Base-by-base conservation (phyloP, 2,888 invertebrate genomes). In the Orthosia cruda region DNA sequence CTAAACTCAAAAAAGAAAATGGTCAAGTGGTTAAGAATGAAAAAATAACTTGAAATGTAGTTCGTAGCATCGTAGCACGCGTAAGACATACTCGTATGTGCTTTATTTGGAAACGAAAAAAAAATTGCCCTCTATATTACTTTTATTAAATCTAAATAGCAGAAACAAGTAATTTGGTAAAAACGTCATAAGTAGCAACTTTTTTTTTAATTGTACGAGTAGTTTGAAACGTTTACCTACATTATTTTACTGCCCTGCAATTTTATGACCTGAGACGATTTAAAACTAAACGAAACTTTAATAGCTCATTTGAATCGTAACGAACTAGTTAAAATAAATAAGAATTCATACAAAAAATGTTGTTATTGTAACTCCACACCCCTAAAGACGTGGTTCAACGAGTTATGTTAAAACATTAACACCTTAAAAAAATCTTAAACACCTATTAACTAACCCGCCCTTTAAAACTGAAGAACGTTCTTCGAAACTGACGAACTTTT, bases 401-500 rank as follows among this genome's bases (percentile, higher is more conserved):
- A 83, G 63, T 71, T 74, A 77, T 67, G 82, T 82, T 76, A 66
- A 81, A 87, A 85, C 68, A 84, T 81, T 81, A 83, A 83, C 87
- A 86, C 83, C 86, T 85, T 81, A 87, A 84, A 90, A 90, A 91
- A 92, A 90, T 80, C 89, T 91, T 91, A 90, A 92, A 92, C 89
- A 88, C 90, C 92, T 91, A 93, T 93, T 92, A 93, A 90, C 88
- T 76, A 81, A 87, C 73, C 84, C 72, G 49, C 62, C 78, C 76
- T 74, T 74, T 70, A 74, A 26, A 73, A 80, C 40, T 16, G 40
- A 23, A 72, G 47, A 59, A 18, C 18, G 40, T 12, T 65, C 50
- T 67, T 68, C 50, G 59, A 80, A 47, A 61, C 0, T 0, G 0
- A 0, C 15, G 32, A 61, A 58, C 26, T 4, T 5, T 54, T 16